Evolutionary conservation across 2,797 vertebrate genomes (phyloP).

Genomic region (Bovichtus diacanthus): DNA sequence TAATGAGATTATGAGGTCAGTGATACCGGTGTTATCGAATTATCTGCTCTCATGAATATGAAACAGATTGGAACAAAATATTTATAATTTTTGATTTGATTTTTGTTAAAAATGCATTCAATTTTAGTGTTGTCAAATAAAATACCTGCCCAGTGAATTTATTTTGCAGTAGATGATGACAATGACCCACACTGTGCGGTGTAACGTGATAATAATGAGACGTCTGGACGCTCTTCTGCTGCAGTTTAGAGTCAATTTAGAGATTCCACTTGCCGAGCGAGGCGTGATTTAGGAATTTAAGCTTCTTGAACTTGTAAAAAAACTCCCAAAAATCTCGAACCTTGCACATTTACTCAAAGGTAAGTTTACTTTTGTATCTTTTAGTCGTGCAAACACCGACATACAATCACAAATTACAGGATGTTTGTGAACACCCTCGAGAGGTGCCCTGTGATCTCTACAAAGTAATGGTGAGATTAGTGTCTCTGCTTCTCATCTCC

Average conservation of each 20-base stretch:
- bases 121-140: not conserved
- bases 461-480: slow-evolving; percentile 65
- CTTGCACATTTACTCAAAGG: not conserved
- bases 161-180: slow-evolving; percentile 8
- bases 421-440: slow-evolving; percentile 23
- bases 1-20: slow-evolving; percentile 57
- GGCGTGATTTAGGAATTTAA: not conserved
- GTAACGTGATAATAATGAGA: not conserved
- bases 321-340: not conserved
- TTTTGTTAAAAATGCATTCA: not conserved
- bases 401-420: not conserved
- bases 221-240: not conserved
- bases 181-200: not conserved
- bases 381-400: not conserved
- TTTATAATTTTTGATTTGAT: too few relatives aligned
- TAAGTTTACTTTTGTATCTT: not conserved
- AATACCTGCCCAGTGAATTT: not conserved
- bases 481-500: slow-evolving; percentile 76
- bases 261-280: accelerated
- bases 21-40: slow-evolving; percentile 46
- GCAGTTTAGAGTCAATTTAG: not conserved
- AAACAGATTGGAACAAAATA: too few relatives aligned
- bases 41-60: slow-evolving; percentile 49
- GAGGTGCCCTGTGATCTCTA: slow-evolving; percentile 32
- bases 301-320: not conserved